Base-by-base conservation (phyloP, 2,113 vertebrate genomes). In the Campylomormyrus tamandua region DNA sequence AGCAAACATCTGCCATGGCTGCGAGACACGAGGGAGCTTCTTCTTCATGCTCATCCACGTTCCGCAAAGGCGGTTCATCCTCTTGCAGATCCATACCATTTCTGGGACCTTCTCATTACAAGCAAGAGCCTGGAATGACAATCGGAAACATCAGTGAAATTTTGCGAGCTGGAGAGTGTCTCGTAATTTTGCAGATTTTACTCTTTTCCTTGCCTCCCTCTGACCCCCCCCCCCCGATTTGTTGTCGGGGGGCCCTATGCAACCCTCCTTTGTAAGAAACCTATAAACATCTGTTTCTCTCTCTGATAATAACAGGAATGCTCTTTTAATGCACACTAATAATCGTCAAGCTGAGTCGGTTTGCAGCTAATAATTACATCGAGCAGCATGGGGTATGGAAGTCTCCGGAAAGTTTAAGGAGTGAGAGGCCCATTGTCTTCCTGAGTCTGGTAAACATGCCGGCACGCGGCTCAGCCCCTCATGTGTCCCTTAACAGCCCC, bases 361-460 rank as follows among this genome's bases (percentile, higher is more conserved):
- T 96, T 96, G 93, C 94, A 94, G 95, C 94, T 95, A 96, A 96
- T 96, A 97, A 96, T 96, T 96, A 96, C 92, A 94, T 90, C 92
- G 93, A 96, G 91, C 95, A 96, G 95, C 93, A 91, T 94, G 95
- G 91, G 93, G 94, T 91, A 93, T 88, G 90, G n/a, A 31, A 91
- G 92, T 91, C 93, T 92, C 91, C 93, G 66, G 93, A 95, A 91
- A 95, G 92, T 93, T 95, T 94, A 94, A 91, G 92, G 88, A 56
- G 52, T 56, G 21, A 13, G 49, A 46, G 50, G 52, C n/a, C 35
- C 53, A 46, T 86, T 90, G 52, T 85, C 21, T 88, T 88, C 53
- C 19, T 11, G 35, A 45, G 56, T n/a, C 52, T 62, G 52, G 56
- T 87, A 42, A 88, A 66, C 87, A 88, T 0, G 17, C 9, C 11